phyloP scores from a whole-genome alignment of 2,888 invertebrate species.

The Andrena minutula region DNA sequence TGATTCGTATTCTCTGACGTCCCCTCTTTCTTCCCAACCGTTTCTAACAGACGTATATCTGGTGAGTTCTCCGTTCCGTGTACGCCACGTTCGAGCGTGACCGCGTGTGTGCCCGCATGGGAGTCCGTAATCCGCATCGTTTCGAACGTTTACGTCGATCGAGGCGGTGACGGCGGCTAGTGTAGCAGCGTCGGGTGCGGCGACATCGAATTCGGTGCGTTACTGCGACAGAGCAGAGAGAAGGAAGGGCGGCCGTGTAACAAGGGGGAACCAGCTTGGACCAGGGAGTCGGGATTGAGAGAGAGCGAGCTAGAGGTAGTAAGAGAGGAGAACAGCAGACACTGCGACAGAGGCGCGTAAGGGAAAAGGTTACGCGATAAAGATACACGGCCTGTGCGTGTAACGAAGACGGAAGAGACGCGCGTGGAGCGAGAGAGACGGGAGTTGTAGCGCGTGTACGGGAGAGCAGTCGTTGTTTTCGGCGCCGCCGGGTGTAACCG shows the following conservation, averaged over 20 bases:
- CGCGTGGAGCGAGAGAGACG: background rate
- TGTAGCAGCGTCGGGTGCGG: slow-evolving; percentile 46
- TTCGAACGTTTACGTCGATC: slow-evolving; percentile 62
- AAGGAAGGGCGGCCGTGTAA: background rate
- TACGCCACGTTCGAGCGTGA: background rate
- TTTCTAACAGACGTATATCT: background rate
- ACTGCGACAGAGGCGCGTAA: slow-evolving; percentile 14
- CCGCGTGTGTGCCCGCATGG: slow-evolving; percentile 40
- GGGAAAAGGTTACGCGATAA: slow-evolving; percentile 23
- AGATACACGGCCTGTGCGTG: slow-evolving; percentile 4
- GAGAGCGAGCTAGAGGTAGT: slow-evolving; percentile 2
- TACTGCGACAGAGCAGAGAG: background rate
- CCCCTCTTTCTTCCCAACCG: background rate
- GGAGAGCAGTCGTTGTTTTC: slow-evolving; percentile 3
- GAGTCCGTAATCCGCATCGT: slow-evolving; percentile 27
- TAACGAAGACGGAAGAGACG: background rate
- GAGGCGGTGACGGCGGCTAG: slow-evolving; percentile 49
- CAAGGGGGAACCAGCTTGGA: background rate
- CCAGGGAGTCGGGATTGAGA: background rate
- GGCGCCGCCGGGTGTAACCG: slow-evolving; percentile 30
- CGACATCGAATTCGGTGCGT: background rate
- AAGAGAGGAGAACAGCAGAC: slow-evolving; percentile 11
- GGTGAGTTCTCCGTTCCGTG: background rate
- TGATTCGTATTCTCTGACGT: slow-evolving; percentile 5
- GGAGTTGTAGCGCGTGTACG: background rate